phyloP scores from a whole-genome alignment of 2,113 vertebrate species.

The Gobiocypris rarus region DNA sequence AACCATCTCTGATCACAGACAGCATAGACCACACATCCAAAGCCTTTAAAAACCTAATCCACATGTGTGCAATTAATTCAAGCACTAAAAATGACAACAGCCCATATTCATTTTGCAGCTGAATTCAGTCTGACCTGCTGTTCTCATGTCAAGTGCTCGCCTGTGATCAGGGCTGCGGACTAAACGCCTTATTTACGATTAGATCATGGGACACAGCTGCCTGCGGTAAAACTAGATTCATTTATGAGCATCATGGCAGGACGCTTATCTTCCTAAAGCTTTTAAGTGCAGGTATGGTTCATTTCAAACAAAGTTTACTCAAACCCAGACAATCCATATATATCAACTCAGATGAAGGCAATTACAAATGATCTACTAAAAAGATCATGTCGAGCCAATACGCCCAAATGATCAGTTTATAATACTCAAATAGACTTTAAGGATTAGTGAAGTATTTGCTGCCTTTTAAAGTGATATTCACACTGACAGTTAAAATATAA shows the following conservation, averaged over 20 bases:
- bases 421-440: neutral
- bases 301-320: neutral
- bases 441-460: neutral
- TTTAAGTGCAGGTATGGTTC: constrained; percentile 22
- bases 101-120: neutral
- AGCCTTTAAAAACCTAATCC: neutral
- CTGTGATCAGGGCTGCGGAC: neutral
- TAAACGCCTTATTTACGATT: neutral
- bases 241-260: neutral
- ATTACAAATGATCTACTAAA: constrained; percentile 17
- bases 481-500: neutral
- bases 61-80: neutral
- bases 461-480: neutral
- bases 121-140: constrained; percentile 2
- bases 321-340: neutral
- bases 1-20: neutral
- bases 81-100: constrained; percentile 2
- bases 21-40: neutral
- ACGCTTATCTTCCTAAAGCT: constrained; percentile 4
- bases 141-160: neutral
- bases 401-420: neutral
- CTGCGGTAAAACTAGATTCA: neutral
- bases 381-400: neutral
- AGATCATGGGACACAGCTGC: constrained; percentile 20
- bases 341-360: constrained; percentile 10